A percentile compares a stretch with the other conserved stretches of the same genome.
Conservation (phyloP, 2,888 invertebrate species). For the Caradrina kadenii region DNA sequence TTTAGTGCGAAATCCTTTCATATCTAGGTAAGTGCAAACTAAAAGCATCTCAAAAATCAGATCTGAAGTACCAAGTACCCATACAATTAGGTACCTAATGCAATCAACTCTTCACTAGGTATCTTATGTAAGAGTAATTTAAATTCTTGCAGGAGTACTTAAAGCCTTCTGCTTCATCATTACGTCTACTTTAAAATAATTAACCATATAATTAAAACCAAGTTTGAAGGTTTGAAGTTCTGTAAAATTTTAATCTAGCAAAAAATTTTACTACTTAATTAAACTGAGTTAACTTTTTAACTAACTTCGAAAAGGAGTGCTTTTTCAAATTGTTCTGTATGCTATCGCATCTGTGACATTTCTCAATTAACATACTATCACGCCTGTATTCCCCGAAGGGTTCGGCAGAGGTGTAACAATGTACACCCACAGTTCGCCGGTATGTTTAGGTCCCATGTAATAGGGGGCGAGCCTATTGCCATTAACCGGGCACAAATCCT, state of each 20-base stretch:
- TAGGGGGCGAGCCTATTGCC: too few relatives aligned
- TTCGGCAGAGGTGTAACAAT: too few relatives aligned
- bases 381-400: too few relatives aligned
- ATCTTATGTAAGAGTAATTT: background rate
- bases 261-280: background rate
- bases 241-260: conserved; percentile 9
- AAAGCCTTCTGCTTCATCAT: conserved; percentile 20
- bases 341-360: too few relatives aligned
- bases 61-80: background rate
- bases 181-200: conserved; percentile 30
- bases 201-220: conserved; percentile 29
- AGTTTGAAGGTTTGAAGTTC: conserved; percentile 7
- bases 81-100: conserved; percentile 3
- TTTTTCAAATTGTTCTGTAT: too few relatives aligned
- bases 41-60: background rate
- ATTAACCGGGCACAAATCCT: too few relatives aligned
- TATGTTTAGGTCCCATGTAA: too few relatives aligned
- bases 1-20: background rate
- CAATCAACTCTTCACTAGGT: conserved; percentile 6
- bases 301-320: too few relatives aligned
- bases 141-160: conserved; percentile 7
- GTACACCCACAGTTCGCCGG: too few relatives aligned
- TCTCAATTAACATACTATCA: too few relatives aligned
- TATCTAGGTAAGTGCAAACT: background rate
- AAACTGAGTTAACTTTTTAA: conserved; percentile 8